A percentile compares a stretch with the other conserved stretches of the same genome.
Evolutionary conservation across 2,888 invertebrate genomes (phyloP).

Genomic region (Furcula furcula): DNA sequence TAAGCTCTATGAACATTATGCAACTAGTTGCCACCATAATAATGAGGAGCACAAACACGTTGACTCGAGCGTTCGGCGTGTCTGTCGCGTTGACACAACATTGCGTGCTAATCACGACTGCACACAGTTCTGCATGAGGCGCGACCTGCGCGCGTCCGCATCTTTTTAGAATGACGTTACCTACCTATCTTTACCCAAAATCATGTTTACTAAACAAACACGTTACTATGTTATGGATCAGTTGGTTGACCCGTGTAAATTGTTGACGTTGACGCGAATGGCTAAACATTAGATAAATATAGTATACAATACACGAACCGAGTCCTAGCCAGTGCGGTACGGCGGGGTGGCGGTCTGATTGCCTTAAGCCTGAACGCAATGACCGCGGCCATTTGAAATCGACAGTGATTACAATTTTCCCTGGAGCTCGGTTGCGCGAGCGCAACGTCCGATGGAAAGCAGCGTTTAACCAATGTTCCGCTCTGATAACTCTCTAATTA

Average conservation of each 20-base stretch:
- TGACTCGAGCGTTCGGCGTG: conserved; percentile 49
- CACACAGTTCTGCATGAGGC: conserved; percentile 46
- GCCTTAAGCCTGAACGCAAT: conserved; percentile 58
- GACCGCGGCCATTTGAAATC: conserved; percentile 73
- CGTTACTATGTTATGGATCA: conserved; percentile 41
- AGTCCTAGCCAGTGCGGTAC: conserved; percentile 10
- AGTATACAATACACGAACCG: conserved; percentile 27
- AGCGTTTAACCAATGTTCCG: conserved; percentile 80
- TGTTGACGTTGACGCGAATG: conserved; percentile 40
- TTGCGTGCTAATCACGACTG: conserved; percentile 50
- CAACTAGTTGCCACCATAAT: conserved; percentile 33
- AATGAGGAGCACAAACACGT: conserved; percentile 51
- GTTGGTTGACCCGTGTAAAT: conserved; percentile 50
- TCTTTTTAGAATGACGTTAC: conserved; percentile 47
- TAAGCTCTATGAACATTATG: conserved; percentile 25
- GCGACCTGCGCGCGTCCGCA: conserved; percentile 37
- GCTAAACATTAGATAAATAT: conserved; percentile 44
- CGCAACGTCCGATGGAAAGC: conserved; percentile 81
- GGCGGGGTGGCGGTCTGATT: conserved; percentile 46
- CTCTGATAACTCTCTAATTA: conserved; percentile 81
- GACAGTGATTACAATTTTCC: conserved; percentile 81
- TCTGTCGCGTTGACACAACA: conserved; percentile 64
- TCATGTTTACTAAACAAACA: conserved; percentile 56
- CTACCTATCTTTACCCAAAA: conserved; percentile 46
- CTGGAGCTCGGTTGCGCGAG: conserved; percentile 72